Percentiles rank a stretch among this genome's conserved stretches.
These are phyloP conservation scores for Cepaea nemoralis DNA, from an alignment of 1,140 invertebrate species.

Conservation along the genomic window DNA sequence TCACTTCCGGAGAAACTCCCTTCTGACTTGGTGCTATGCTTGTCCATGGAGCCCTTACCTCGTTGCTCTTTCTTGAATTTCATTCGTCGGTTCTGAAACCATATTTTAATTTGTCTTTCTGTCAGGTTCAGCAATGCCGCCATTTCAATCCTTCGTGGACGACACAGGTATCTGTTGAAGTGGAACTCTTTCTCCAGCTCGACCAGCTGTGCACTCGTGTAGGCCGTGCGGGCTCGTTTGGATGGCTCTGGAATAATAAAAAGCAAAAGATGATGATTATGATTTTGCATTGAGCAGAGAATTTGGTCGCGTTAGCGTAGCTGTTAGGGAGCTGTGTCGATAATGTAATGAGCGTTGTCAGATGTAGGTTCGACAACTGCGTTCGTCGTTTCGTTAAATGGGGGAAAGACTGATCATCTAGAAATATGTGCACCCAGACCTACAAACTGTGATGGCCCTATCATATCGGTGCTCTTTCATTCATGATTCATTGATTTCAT, in stretches of 20 bases:
- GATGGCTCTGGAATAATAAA: conserved; percentile 35
- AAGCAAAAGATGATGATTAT: too few species aligned
- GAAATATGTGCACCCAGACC: too few species aligned
- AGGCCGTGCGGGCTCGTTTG: conserved; percentile 84
- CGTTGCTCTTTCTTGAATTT: conserved; percentile 99
- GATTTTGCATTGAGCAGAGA: too few species aligned
- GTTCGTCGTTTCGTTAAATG: too few species aligned
- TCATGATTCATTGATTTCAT: too few species aligned
- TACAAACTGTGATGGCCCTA: too few species aligned
- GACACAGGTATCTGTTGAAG: conserved; percentile 83
- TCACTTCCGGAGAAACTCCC: conserved; percentile 51
- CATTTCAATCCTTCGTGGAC: conserved; percentile 85
- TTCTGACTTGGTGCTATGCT: conserved; percentile 65
- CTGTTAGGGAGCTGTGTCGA: too few species aligned
- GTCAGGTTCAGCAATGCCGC: conserved; percentile 81
- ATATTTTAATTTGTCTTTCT: conserved; percentile 93
- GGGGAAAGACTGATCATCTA: too few species aligned
- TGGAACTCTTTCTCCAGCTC: conserved; percentile 95
- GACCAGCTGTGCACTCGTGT: conserved; percentile 97
- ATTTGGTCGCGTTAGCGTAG: too few species aligned
- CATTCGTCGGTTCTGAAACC: conserved; percentile 98
- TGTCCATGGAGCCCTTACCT: conserved; percentile 78
- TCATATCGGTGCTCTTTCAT: too few species aligned
- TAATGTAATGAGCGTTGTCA: too few species aligned
- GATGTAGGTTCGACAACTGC: too few species aligned